Evolutionary conservation across 2,888 invertebrate species (phyloP), one percentile per base, ranked within the genome.

Genomic region (Panopea generosa): DNA sequence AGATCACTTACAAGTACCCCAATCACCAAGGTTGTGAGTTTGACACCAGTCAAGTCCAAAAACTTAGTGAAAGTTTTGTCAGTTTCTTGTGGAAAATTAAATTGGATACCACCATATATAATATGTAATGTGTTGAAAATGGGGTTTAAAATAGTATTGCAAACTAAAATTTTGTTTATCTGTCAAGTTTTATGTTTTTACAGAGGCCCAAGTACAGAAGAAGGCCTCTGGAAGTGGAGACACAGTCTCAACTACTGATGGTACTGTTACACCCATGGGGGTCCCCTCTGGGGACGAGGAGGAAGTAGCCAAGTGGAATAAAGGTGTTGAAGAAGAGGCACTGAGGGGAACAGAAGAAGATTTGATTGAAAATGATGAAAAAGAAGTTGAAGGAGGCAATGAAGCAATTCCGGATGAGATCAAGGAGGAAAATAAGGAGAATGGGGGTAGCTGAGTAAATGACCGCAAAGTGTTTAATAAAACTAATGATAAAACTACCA

Each of bases 231-330:
- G 26, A 29, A 33, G 33, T 33, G 33, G 50, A 20, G 9, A 18
- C 22, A 18, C 33, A 7, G 16, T 22, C 6, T 18, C 27, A 0
- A 27, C 18, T 7, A 24, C 38, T 9, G 26, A 60, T 33, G 73
- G 80, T 22, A 80, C 66, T n/a, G 68, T 55, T 26, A 80, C 75
- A 1, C 80, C 79, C 16, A 57, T 75, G 18, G 75, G 68, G 50
- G 43, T 61, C 9, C 61, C 68, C 6, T 76, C 80, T 16, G 77
- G 74, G 38, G 80, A 80, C 24, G 76, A 80, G 56, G 80, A 66
- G 6, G 77, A 80, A 26, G 16, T 76, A n/a, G 69, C 66, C 38
- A 65, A 80, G 47, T 76, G 80, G 76, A 73, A 67, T 29, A 62
- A 70, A 7, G 76, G 62, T 20, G 50, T 49, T 0, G 70, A 70